Evolutionary conservation across 2,888 invertebrate species (phyloP).

Genomic region (Seira sanloemensis): DNA sequence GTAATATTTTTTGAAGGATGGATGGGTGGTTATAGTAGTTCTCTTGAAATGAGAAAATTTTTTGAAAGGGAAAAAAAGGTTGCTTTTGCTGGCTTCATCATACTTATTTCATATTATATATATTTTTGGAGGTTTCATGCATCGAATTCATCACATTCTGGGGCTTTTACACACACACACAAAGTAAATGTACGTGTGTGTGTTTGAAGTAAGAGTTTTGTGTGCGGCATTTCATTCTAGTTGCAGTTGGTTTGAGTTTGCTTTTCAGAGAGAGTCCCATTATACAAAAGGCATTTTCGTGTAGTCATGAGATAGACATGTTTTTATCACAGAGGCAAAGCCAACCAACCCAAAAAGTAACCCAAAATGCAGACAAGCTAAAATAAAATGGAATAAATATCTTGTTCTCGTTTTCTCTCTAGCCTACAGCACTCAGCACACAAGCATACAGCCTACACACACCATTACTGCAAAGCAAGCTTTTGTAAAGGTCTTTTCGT

Average conservation of each 20-base stretch:
- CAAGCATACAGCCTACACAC: background rate
- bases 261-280: constrained; percentile 18
- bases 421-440: too few relatives aligned
- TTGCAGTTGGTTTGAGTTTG: constrained; percentile 36
- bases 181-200: too few relatives aligned
- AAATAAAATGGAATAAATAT: constrained; percentile 61
- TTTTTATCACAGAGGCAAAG: background rate
- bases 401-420: constrained; percentile 50
- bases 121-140: constrained; percentile 51
- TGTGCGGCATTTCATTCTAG: constrained; percentile 25
- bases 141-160: background rate
- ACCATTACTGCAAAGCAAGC: constrained; percentile 9
- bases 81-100: constrained; percentile 32
- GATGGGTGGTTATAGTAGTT: constrained; percentile 47
- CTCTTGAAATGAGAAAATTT: constrained; percentile 18
- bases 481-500: background rate
- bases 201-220: too few relatives aligned
- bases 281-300: background rate
- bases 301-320: background rate
- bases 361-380: background rate
- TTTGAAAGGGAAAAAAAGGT: constrained; percentile 38
- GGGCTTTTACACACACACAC: too few relatives aligned
- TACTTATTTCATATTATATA: constrained; percentile 33
- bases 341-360: background rate
- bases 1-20: constrained; percentile 61